Evolutionary conservation across 2,888 invertebrate species (phyloP).

Genomic region (Drosophila atroscutellata): DNA sequence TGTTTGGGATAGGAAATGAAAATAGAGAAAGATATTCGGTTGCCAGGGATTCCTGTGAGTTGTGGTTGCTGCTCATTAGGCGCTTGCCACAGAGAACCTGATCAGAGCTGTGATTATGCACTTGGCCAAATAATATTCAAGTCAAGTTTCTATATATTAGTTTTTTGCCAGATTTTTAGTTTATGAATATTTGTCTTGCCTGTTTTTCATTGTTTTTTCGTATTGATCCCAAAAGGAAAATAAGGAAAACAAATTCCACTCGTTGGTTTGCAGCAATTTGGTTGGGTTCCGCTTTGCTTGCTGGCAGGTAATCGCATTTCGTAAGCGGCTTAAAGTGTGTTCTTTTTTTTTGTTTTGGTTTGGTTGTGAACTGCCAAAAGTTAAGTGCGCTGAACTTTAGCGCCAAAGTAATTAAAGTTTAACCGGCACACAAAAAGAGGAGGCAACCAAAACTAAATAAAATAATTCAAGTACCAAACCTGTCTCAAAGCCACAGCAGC

Average conservation of each 20-base stretch:
- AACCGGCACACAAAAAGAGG: conserved; percentile 11
- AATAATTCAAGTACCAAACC: conserved; percentile 42
- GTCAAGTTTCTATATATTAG: neutral
- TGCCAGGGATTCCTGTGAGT: neutral
- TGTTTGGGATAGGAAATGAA: neutral
- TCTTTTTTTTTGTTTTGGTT: neutral
- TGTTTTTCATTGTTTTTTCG: conserved; percentile 13
- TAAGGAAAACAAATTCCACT: neutral
- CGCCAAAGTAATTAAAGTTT: conserved; percentile 73
- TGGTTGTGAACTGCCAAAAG: conserved; percentile 44
- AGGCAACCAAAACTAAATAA: conserved; percentile 1
- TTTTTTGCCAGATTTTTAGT: neutral
- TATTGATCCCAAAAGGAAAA: conserved; percentile 34
- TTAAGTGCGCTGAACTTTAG: conserved; percentile 64
- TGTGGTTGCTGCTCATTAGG: neutral
- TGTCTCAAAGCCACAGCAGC: conserved; percentile 27
- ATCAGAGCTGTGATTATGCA: neutral
- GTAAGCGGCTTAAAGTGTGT: conserved; percentile 64
- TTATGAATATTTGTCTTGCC: conserved; percentile 32
- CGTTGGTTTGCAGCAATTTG: conserved; percentile 27
- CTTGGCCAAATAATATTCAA: too few species aligned
- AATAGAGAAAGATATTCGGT: neutral
- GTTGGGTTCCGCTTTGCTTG: conserved; percentile 26
- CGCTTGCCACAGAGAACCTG: neutral
- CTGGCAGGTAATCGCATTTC: conserved; percentile 35